Conservation (phyloP, 1,140 invertebrate genomes). For the Cyclina sinensis region DNA sequence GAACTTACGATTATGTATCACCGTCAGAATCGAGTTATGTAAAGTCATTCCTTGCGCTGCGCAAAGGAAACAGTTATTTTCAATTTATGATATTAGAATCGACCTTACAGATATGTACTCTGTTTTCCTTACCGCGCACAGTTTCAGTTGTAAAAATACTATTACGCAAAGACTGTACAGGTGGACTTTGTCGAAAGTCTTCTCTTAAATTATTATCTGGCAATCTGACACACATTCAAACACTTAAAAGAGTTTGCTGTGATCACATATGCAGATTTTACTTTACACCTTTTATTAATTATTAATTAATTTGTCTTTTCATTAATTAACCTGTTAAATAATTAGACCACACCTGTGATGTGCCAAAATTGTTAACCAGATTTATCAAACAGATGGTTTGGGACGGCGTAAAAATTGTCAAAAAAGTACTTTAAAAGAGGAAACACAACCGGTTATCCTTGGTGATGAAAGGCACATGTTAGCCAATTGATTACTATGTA, state of each 20-base stretch:
- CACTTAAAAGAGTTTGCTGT: not conserved
- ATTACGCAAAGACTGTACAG: not conserved
- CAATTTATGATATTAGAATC: no score
- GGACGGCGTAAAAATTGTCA: not conserved
- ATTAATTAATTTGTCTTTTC: slow-evolving; percentile 10
- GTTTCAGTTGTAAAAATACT: no score
- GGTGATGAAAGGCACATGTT: no score
- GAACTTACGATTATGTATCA: no score
- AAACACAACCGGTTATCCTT: no score
- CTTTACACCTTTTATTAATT: slow-evolving; percentile 5
- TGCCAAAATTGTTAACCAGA: slow-evolving; percentile 13
- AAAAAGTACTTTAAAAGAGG: not conserved
- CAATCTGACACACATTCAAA: not conserved
- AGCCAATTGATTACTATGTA: no score
- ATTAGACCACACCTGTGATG: slow-evolving; percentile 32
- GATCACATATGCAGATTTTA: slow-evolving; percentile 16
- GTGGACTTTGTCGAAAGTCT: not conserved
- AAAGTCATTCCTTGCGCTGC: no score
- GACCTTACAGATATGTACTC: no score
- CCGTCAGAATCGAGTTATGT: no score
- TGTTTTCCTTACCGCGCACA: no score
- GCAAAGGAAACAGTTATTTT: no score
- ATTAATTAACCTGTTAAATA: slow-evolving; percentile 22
- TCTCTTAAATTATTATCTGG: not conserved
- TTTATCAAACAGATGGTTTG: no score